Base-by-base conservation (phyloP, 2,888 invertebrate species). In the Chironomus tentans region DNA sequence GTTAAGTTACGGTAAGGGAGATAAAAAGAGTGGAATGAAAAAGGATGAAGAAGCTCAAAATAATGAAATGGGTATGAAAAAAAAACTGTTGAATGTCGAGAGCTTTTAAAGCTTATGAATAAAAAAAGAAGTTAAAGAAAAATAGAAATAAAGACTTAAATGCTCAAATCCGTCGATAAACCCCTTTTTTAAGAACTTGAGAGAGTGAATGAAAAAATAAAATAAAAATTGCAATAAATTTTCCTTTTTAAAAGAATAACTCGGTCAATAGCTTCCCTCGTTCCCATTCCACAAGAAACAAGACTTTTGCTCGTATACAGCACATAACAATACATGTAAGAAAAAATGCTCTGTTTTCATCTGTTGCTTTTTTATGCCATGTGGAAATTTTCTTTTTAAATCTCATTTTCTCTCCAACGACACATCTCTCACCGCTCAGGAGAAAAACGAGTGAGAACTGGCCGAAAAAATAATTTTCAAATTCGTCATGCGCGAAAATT, bases 301-400 rank as follows among this genome's bases (percentile, higher is more conserved):
- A 18, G 21, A 65, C 50, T 50, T 15, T 50, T n/a, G 21, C 7
- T 10, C 10, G 21, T 65, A 13, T 65, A 24, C 22, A 38, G 12
- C 65, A 22, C 21, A 21, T 24, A 56, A 56, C 18, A 18, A 56
- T 56, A 18, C 38, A 38, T 38, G 38, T 10, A 38, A 10, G 10
- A 38, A 56, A n/a, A n/a, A 15, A 56, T 18, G 38, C 21, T 38
- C 15, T 68, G 15, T 71, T 71, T 50, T 50, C 71, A 71, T 50
- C 71, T 71, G 71, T 71, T 71, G 71, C 71, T 70, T 70, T 21
- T 47, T 21, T 13, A 48, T 70, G 50, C 24, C 56, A 22, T 50
- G 15, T 50, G 71, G 48, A 46, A 70, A 50, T 24, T 13, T 13
- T 18, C n/a, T 61, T 21, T 62, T 56, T 70, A 15, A 6, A 6